These are phyloP conservation scores for Laterallus jamaicensis DNA, from an alignment of 2,113 vertebrate species.

Conservation along the genomic window DNA sequence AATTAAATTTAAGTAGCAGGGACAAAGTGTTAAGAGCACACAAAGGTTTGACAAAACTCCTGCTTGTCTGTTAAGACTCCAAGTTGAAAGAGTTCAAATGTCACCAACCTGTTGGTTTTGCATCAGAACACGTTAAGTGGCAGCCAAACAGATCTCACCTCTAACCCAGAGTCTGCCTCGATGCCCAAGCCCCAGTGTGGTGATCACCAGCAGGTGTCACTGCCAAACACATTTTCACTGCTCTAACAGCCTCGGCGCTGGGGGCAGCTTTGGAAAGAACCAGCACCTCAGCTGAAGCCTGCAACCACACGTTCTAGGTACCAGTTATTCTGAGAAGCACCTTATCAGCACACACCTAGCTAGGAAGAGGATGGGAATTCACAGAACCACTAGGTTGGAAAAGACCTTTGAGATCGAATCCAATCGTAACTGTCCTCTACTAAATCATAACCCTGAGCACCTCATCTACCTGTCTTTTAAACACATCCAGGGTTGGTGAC, in stretches of 20 bases:
- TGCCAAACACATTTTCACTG: background rate
- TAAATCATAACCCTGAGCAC: no score
- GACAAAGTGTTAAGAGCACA: background rate
- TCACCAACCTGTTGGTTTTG: background rate
- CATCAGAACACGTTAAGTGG: background rate
- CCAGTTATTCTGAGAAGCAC: background rate
- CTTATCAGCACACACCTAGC: background rate
- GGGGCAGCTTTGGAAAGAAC: background rate
- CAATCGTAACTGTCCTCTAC: no score
- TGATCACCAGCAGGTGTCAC: conserved; percentile 49
- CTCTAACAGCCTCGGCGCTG: background rate
- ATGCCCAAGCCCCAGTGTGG: rapidly evolving
- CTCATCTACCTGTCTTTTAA: no score
- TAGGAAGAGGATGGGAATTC: background rate
- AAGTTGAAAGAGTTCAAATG: background rate
- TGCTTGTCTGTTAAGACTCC: background rate
- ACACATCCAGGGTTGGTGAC: no score
- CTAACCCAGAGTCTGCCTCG: background rate
- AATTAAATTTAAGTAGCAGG: background rate
- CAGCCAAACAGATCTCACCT: background rate
- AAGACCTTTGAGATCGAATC: no score
- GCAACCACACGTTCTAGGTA: no score
- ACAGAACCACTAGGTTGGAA: no score
- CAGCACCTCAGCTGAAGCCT: background rate
- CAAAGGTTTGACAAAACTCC: background rate